Conservation (phyloP, 53 echinoderm and acorn worm genomes). For the Holothuria leucospilota region DNA sequence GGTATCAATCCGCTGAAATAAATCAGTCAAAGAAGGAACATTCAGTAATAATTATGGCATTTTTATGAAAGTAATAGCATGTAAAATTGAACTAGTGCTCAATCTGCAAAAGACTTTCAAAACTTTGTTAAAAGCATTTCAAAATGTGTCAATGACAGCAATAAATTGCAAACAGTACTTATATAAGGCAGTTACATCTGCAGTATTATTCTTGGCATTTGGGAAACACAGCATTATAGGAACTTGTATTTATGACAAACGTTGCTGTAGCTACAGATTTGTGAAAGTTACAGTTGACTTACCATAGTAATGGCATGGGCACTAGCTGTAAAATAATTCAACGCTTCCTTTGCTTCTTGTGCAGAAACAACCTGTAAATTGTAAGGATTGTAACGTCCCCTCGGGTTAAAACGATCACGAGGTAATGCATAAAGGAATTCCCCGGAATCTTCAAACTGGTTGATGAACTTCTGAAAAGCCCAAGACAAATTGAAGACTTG, state of each 20-base stretch:
- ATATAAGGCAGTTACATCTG: too few relatives aligned
- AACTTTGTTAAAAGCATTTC: not conserved
- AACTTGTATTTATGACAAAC: too few relatives aligned
- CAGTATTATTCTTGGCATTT: too few relatives aligned
- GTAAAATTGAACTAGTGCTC: not conserved
- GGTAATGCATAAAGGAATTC: slow-evolving; percentile 95
- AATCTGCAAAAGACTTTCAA: not conserved
- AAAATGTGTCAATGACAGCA: too few relatives aligned
- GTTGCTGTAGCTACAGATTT: too few relatives aligned
- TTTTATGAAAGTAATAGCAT: not conserved
- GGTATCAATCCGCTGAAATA: slow-evolving; percentile 83
- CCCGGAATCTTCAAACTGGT: slow-evolving; percentile 67
- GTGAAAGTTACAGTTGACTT: slow-evolving; percentile 4
- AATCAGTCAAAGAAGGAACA: not conserved
- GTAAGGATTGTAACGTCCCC: slow-evolving; percentile 96
- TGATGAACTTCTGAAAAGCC: slow-evolving; percentile 35
- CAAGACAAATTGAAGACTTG: not conserved
- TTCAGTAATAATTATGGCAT: not conserved
- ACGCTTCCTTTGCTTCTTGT: slow-evolving; percentile 77
- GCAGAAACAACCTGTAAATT: slow-evolving; percentile 92
- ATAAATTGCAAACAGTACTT: too few relatives aligned
- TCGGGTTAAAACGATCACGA: slow-evolving; percentile 78
- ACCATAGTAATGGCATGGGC: slow-evolving; percentile 85
- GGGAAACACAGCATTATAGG: too few relatives aligned
- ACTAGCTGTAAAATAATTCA: slow-evolving; percentile 91